Evolutionary conservation across 1,140 invertebrate species (phyloP).

Genomic region (Manduca sexta): DNA sequence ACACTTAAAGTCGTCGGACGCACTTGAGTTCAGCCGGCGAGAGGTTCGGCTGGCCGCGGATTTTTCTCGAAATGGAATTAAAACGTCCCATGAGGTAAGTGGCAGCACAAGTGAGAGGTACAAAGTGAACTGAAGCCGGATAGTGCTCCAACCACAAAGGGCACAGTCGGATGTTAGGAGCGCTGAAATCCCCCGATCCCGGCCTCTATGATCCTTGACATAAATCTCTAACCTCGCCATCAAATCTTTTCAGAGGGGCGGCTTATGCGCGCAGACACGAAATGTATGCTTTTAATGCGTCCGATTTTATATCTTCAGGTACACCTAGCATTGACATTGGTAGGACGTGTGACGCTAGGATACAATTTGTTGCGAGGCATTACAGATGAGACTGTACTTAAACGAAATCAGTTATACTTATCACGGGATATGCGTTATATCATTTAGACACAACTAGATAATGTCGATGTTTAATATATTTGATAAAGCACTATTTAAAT

Average conservation of each 20-base stretch:
- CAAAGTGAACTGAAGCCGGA: slow-evolving; percentile 67
- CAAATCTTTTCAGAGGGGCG: slow-evolving; percentile 68
- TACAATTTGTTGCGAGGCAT: too few species aligned
- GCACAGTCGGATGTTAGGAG: slow-evolving; percentile 65
- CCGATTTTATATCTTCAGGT: slow-evolving; percentile 32
- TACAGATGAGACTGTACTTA: too few species aligned
- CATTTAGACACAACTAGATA: too few species aligned
- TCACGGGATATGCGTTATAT: too few species aligned
- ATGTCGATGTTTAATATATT: too few species aligned
- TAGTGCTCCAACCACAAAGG: slow-evolving; percentile 68
- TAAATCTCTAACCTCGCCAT: slow-evolving; percentile 71
- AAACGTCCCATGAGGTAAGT: slow-evolving; percentile 66
- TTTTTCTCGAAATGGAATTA: slow-evolving; percentile 55
- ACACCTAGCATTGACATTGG: too few species aligned
- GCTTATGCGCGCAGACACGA: slow-evolving; percentile 63
- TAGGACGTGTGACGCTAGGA: too few species aligned
- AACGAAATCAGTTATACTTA: too few species aligned
- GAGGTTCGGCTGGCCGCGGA: slow-evolving; percentile 18
- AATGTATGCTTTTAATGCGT: slow-evolving; percentile 64
- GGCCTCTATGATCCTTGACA: slow-evolving; percentile 70
- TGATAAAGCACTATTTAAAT: too few species aligned
- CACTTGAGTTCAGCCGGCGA: slow-evolving; percentile 1
- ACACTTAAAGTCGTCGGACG: too few species aligned
- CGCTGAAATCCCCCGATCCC: slow-evolving; percentile 65
- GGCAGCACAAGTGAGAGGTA: slow-evolving; percentile 62